Evolutionary conservation across 2,113 vertebrate species (phyloP).

Genomic region (Ceyx melanurus): DNA sequence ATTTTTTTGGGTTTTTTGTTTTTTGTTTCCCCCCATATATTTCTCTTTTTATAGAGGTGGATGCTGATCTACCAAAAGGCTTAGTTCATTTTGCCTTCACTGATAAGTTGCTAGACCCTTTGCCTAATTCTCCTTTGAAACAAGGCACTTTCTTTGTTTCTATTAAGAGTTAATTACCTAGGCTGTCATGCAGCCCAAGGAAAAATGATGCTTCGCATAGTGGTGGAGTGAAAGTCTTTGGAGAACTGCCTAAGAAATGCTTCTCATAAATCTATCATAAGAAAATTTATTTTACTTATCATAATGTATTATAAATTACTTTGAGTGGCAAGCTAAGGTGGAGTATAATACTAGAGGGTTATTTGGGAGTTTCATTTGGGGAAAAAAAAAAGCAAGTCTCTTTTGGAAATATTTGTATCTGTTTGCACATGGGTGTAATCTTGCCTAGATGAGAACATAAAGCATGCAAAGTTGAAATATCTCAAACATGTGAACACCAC

Average conservation of each 20-base stretch:
- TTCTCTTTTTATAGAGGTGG: neutral
- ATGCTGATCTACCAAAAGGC: slow-evolving; percentile 7
- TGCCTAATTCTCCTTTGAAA: slow-evolving; percentile 44
- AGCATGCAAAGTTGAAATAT: neutral
- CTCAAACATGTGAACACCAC: neutral
- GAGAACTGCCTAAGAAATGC: slow-evolving; percentile 49
- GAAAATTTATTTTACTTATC: slow-evolving; percentile 41
- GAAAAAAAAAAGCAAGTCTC: neutral
- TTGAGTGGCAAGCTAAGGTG: slow-evolving; percentile 38
- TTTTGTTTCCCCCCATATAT: neutral
- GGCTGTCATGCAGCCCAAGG: slow-evolving; percentile 52
- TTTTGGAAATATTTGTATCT: slow-evolving; percentile 13
- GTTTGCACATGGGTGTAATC: neutral
- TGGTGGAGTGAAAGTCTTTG: slow-evolving; percentile 36
- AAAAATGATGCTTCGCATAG: neutral
- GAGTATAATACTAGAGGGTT: neutral
- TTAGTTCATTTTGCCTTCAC: slow-evolving; percentile 19
- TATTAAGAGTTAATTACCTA: slow-evolving; percentile 62
- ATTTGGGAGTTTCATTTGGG: neutral
- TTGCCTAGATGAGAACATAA: neutral
- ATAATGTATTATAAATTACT: slow-evolving; percentile 45
- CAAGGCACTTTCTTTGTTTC: slow-evolving; percentile 48
- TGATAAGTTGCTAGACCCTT: slow-evolving; percentile 55
- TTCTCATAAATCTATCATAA: slow-evolving; percentile 54
- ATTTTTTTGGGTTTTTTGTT: neutral